These are phyloP conservation scores for Cassiopea xamachana DNA, from an alignment of 30 jellyfish, hydroid and myxozoan species.

Conservation along the genomic window DNA sequence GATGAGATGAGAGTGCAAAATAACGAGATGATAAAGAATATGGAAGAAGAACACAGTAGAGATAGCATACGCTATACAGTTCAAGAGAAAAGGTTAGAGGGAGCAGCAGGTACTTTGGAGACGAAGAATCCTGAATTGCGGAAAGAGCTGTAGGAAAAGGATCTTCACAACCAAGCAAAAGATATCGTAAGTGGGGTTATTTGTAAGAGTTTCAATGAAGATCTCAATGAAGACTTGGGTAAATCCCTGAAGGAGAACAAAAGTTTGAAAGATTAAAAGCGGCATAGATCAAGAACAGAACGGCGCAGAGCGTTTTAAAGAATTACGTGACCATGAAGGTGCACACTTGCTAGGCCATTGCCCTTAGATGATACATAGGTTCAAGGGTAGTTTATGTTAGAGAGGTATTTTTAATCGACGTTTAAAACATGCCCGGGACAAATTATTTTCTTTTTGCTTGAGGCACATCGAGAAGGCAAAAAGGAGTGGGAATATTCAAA, in stretches of 20 bases:
- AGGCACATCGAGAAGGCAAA: neutral
- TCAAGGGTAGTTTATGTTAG: too few relatives aligned
- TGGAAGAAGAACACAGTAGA: constrained; percentile 1
- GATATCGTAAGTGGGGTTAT: neutral
- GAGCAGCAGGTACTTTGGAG: neutral
- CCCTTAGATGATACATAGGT: too few relatives aligned
- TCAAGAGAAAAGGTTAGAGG: neutral
- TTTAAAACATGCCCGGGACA: neutral
- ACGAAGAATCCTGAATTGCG: neutral
- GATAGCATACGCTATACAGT: neutral
- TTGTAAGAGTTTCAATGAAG: too few relatives aligned
- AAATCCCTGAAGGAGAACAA: too few relatives aligned
- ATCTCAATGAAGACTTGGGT: too few relatives aligned
- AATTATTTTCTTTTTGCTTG: neutral
- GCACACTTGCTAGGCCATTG: too few relatives aligned
- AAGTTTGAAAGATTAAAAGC: too few relatives aligned
- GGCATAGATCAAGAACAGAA: too few relatives aligned
- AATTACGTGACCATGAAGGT: too few relatives aligned
- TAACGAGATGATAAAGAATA: neutral
- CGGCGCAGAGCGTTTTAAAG: too few relatives aligned
- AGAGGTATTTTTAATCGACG: too few relatives aligned
- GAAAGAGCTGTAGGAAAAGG: neutral
- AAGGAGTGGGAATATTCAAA: neutral
- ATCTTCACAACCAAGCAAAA: neutral
- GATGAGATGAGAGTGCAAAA: neutral